Base-by-base conservation (phyloP, 2,888 invertebrate species). In the Ochropleura leucogaster region DNA sequence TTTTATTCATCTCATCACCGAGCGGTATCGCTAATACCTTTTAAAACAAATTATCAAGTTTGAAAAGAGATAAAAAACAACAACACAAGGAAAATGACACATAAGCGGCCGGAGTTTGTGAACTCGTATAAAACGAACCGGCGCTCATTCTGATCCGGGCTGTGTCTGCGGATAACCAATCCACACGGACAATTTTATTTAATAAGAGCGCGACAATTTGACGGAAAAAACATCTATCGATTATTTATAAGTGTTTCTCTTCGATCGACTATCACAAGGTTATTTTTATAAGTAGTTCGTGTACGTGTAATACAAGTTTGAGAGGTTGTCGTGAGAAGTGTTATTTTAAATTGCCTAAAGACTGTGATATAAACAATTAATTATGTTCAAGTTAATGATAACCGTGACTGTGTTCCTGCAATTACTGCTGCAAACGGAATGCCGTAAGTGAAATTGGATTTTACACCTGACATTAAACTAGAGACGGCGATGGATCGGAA, bases 391-490 rank as follows among this genome's bases (percentile, higher is more conserved):
- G 47, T 85, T 83, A 73, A 68, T 86, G 64, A 68, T 86, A 80
- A 75, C 66, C 47, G 85, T 87, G 81, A 76, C 84, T 80, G 71
- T 85, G 70, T 49, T 90, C 40, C 79, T 90, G 65, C 86, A 88
- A 63, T 86, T 87, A 66, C 84, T 87, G 62, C 84, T 88, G 60
- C 85, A 86, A 76, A 83, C 71, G 59, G 77, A 86, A 82, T 82
- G 89, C 74, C 82, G 92, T 92, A 89, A 92, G 92, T 92, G 49
- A 68, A 71, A 77, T 79, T 85, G 78, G 42, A 80, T 76, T 82
- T 75, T 80, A 82, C 79, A 77, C 74, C 68, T 87, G 72, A 77
- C 75, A 74, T 71, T 77, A 30, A 68, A 74, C 64, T 65, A 55
- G 68, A 79, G 44, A 78, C 62, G 64, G 63, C 66, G 72, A 80